phyloP scores from a whole-genome alignment of 2,888 invertebrate species.

The Pinctada fucata region DNA sequence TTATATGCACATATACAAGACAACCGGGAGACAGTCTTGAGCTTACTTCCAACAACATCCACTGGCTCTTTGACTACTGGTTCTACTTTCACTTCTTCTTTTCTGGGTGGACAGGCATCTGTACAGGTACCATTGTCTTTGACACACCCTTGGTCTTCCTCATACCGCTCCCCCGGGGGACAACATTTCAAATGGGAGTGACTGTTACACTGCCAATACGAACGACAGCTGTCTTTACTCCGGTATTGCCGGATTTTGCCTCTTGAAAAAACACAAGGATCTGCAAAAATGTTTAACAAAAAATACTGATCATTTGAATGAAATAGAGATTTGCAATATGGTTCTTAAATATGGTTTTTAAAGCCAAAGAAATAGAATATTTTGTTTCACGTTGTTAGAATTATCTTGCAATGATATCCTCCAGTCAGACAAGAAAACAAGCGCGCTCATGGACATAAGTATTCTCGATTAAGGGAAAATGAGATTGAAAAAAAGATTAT shows the following conservation, averaged over 20 bases:
- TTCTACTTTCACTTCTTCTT: neutral
- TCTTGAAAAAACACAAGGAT: neutral
- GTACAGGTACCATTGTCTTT: conserved; percentile 37
- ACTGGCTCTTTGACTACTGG: conserved; percentile 3
- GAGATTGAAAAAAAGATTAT: too few relatives aligned
- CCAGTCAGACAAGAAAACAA: too few relatives aligned
- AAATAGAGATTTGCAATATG: neutral
- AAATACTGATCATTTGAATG: neutral
- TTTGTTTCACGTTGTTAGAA: too few relatives aligned
- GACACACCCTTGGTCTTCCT: conserved; percentile 49
- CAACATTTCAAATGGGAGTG: conserved; percentile 59
- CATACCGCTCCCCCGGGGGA: conserved; percentile 49
- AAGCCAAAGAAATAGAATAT: too few relatives aligned
- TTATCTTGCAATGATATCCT: too few relatives aligned
- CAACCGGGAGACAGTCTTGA: too few relatives aligned
- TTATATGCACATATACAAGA: too few relatives aligned
- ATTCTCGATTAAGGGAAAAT: too few relatives aligned
- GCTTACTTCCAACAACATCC: neutral
- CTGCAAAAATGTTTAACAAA: neutral
- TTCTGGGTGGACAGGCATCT: conserved; percentile 39
- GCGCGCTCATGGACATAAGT: too few relatives aligned
- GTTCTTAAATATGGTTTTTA: too few relatives aligned
- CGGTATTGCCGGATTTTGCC: neutral
- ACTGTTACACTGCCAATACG: conserved; percentile 58
- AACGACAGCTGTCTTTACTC: conserved; percentile 52